Base-by-base conservation (phyloP, 2,888 invertebrate species). In the Dryococelus australis region DNA sequence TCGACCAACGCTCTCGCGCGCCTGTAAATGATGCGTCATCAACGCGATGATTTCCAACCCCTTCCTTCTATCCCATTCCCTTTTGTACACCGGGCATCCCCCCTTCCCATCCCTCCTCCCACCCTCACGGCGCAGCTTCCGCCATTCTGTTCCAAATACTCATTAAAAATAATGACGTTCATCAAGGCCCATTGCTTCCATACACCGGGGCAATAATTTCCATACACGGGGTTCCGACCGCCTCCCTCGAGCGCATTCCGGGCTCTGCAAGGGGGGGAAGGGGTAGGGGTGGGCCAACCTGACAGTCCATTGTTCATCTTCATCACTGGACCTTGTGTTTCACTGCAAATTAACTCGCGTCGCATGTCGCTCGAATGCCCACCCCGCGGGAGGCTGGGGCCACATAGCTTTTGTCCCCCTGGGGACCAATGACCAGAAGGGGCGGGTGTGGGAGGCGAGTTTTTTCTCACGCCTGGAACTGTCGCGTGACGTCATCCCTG, bases 21-120 rank as follows among this genome's bases (percentile, higher is more conserved):
- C 65, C 65, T 65, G 65, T 65, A 65, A 65, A 65, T 65, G 65
- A 65, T 65, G 65, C 65, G 65, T 65, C 65, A 65, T 65, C 65
- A 65, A 65, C 65, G 65, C 65, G 65, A 65, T 65, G 65, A 65
- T 65, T 65, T 65, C 65, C 65, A 65, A 5, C 65, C 20, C 65
- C 65, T 65, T n/a, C n/a, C n/a, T n/a, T n/a, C n/a, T n/a, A n/a
- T n/a, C 65, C 16, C 65, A 65, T 6, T 16, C 65, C 65, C 24
- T 65, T 24, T 24, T 65, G 65, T 13, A 8, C 65, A 20, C 10
- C 65, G 65, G 5, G 65, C 65, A 65, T 65, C 65, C 65, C 65
- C 65, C 10, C 65, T 20, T 16, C 65, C 24, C 65, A 5, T 5
- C 13, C 65, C 65, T 5, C 10, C 20, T 20, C 65, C 16, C 65